These are phyloP conservation scores for Cynocephalus volans DNA, from an alignment of 2,113 vertebrate species.

Conservation along the genomic window DNA sequence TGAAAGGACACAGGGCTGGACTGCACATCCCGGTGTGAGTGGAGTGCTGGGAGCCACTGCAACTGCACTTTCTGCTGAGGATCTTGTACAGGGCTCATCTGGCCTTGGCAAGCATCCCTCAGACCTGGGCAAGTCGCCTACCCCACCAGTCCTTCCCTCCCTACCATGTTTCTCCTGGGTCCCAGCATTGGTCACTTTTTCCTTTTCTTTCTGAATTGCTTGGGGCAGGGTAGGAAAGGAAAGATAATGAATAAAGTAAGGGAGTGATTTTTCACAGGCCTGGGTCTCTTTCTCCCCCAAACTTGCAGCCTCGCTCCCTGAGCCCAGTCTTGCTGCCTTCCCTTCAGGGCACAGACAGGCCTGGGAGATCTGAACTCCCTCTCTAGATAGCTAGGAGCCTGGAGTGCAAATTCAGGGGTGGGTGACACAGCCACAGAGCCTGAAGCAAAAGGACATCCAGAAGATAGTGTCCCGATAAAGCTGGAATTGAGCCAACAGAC, in stretches of 20 bases:
- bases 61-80: not conserved
- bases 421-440: not conserved
- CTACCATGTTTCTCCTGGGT: not conserved
- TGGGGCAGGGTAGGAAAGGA: not conserved
- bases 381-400: not conserved
- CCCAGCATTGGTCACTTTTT: not conserved
- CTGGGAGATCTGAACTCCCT: not conserved
- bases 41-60: too few species aligned
- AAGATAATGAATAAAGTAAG: not conserved
- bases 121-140: not conserved
- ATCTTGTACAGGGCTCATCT: not conserved
- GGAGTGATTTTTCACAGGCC: not conserved
- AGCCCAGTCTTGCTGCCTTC: not conserved
- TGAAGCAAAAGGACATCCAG: not conserved
- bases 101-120: not conserved
- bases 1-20: not conserved
- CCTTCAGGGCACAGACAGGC: not conserved
- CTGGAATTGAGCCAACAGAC: not conserved
- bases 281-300: not conserved
- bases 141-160: not conserved
- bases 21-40: not conserved
- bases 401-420: not conserved
- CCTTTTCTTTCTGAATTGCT: not conserved
- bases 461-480: not conserved
- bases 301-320: not conserved